Evolutionary conservation across 2,113 vertebrate species (phyloP).

Genomic region (Benitochromis conjunctus): DNA sequence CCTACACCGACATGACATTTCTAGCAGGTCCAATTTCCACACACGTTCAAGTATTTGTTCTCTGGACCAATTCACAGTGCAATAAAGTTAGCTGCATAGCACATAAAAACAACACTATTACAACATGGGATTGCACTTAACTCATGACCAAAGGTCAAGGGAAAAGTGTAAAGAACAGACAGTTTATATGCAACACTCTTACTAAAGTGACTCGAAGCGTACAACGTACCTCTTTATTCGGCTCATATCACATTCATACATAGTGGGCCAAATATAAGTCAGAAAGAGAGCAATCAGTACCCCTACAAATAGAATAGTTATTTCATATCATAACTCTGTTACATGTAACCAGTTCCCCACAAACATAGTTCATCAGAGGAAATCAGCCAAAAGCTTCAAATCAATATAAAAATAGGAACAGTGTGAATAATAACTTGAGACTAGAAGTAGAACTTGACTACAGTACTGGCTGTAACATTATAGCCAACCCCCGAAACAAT

Average conservation of each 20-base stretch:
- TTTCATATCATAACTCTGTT: not conserved
- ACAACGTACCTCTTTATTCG: not conserved
- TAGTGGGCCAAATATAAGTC: not conserved
- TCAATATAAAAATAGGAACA: conserved; percentile 8
- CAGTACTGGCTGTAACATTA: not conserved
- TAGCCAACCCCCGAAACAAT: not conserved
- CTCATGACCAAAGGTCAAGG: not conserved
- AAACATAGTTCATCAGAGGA: too few relatives aligned
- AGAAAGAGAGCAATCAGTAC: not conserved
- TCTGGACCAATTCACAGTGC: not conserved
- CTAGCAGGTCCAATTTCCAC: conserved; percentile 20
- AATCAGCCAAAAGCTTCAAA: not conserved
- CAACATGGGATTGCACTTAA: not conserved
- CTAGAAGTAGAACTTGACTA: not conserved
- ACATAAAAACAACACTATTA: not conserved
- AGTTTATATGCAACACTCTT: not conserved
- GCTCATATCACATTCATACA: not conserved
- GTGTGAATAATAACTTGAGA: not conserved
- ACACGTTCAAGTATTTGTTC: not conserved
- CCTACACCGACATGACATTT: not conserved
- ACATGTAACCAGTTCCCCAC: not conserved
- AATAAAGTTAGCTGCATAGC: not conserved
- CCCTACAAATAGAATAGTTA: not conserved
- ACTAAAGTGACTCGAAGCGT: not conserved
- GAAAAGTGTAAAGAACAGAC: not conserved